Evolutionary conservation across 2,113 vertebrate species (phyloP), one percentile per base, ranked within the genome.

Genomic region (Macrotus californicus): DNA sequence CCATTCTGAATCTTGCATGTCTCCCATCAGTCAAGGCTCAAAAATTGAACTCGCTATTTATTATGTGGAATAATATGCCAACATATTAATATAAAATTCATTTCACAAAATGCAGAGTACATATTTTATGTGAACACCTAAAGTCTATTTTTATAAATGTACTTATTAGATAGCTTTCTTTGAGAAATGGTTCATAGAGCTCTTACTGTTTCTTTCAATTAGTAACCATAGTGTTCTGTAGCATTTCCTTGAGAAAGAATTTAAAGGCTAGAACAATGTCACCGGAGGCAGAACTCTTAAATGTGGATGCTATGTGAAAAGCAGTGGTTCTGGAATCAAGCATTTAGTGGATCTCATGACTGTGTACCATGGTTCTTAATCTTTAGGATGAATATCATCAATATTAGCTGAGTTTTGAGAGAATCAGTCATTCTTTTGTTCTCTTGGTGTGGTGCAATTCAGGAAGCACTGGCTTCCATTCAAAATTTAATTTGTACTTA

Each of bases 181-280:
- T 95, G 93, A 93, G 80, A 87, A 50, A 72, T 77, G 48, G n/a
- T 54, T 96, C 93, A 67, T 86, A 93, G 90, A 72, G 11, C 61
- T 86, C 52, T 81, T 43, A 76, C 36, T 91, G 43, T 76, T 89
- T 81, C 85, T 91, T 66, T 41, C 87, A 91, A 56, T 81, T 81
- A 76, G 48, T 70, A 46, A 95, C 76, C 54, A 75, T 96, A 86
- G 29, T 41, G 48, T 86, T 94, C 50, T 48, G 34, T 19, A 89
- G 10, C 39, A 39, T 89, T 87, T 79, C 15, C 21, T 54, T 75
- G 73, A 92, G 46, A 83, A 86, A 89, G 46, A 91, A 48, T 79
- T 67, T 66, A 85, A 79, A 72, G 46, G 6, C 36, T 72, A 79
- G 43, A 89, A 70, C 21, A 85, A 11, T 43, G 75, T 87, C 52